These are phyloP conservation scores for Protobothrops mucrosquamatus DNA, from an alignment of 2,113 vertebrate genomes.

Conservation along the genomic window DNA sequence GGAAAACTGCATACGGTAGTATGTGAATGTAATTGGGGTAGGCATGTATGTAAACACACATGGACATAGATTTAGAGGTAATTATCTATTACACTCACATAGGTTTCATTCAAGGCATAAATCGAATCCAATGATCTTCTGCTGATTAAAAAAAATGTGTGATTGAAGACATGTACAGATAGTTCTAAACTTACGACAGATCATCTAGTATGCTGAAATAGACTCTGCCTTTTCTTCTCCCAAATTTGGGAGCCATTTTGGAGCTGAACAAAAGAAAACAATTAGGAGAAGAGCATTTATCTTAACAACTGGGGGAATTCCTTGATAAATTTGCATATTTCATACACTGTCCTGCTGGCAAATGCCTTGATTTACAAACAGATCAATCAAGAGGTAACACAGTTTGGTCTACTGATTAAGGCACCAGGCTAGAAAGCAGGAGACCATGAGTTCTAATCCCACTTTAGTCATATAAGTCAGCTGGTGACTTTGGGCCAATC, in stretches of 20 bases:
- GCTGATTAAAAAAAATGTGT: neutral
- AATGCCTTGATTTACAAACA: neutral
- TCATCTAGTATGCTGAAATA: neutral
- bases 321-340: neutral
- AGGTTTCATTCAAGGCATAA: conserved; percentile 3
- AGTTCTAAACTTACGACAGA: neutral
- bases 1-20: conserved; percentile 7
- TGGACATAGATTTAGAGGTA: conserved; percentile 7
- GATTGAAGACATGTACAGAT: neutral
- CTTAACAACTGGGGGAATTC: neutral
- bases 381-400: too few relatives aligned
- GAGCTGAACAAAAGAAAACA: neutral
- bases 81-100: conserved; percentile 14
- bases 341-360: neutral
- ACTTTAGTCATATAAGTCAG: neutral
- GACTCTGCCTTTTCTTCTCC: neutral
- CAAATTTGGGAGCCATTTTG: neutral
- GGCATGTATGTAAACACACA: neutral
- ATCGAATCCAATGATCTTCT: neutral
- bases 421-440: neutral
- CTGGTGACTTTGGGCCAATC: neutral
- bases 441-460: neutral
- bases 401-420: neutral
- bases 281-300: neutral
- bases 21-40: conserved; percentile 10